These are phyloP conservation scores for Phalera bucephala DNA, from an alignment of 2,888 invertebrate species.

Conservation along the genomic window DNA sequence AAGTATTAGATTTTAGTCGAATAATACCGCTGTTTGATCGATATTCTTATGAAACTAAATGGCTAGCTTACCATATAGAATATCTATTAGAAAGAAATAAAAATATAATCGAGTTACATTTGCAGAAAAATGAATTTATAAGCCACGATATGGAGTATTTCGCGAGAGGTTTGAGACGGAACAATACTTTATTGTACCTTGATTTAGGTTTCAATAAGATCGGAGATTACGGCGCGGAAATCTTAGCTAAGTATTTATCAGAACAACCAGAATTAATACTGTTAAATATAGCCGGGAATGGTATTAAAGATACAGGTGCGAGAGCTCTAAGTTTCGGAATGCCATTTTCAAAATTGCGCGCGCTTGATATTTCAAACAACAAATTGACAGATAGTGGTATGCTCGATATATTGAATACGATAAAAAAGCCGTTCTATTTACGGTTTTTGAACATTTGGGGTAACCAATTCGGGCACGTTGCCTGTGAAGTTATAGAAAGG, in stretches of 20 bases:
- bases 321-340: conserved; percentile 79
- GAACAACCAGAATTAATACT: conserved; percentile 73
- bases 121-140: conserved; percentile 83
- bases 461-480: conserved; percentile 59
- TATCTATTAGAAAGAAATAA: conserved; percentile 60
- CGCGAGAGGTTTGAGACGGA: conserved; percentile 71
- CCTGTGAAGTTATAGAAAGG: conserved; percentile 62
- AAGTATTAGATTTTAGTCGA: conserved; percentile 66
- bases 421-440: conserved; percentile 76
- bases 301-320: conserved; percentile 81
- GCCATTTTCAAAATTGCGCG: conserved; percentile 82
- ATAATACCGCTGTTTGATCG: conserved; percentile 60
- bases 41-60: conserved; percentile 69
- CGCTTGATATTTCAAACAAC: conserved; percentile 83
- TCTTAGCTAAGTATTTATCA: conserved; percentile 78
- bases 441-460: conserved; percentile 72
- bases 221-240: conserved; percentile 82
- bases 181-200: conserved; percentile 78
- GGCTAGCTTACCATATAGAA: conserved; percentile 78
- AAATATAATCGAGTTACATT: conserved; percentile 78
- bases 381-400: conserved; percentile 79
- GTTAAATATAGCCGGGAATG: conserved; percentile 82
- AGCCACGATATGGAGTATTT: conserved; percentile 84
- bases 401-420: conserved; percentile 75
- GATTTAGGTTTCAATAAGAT: conserved; percentile 84